Percentiles rank a stretch among this genome's conserved stretches.
phyloP scores from a whole-genome alignment of 23 tunicate genomes.

The Styela plicata region DNA sequence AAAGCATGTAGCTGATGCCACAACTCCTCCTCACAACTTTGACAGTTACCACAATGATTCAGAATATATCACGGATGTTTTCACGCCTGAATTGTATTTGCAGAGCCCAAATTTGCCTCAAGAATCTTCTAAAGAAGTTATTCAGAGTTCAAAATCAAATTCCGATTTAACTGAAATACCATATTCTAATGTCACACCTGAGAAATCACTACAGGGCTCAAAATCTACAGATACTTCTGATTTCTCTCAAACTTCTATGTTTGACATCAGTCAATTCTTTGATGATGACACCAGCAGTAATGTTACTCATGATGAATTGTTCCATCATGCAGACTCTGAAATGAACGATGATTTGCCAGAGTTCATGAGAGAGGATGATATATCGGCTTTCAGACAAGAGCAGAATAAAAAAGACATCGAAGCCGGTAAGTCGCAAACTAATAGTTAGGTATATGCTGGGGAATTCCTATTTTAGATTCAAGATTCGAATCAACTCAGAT shows the following conservation, averaged over 20 bases:
- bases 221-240: not conserved
- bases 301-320: not conserved
- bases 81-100: not conserved
- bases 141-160: not conserved
- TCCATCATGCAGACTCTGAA: not conserved
- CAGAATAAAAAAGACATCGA: not conserved
- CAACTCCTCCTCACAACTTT: not conserved
- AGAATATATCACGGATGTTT: not conserved
- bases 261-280: not conserved
- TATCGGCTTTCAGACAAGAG: not conserved
- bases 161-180: not conserved
- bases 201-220: not conserved
- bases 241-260: not conserved
- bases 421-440: not conserved
- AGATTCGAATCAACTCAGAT: too few species aligned
- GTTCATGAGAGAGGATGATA: not conserved
- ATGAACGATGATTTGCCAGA: not conserved
- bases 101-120: not conserved
- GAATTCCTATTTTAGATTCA: too few species aligned
- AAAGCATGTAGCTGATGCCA: not conserved
- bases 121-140: not conserved
- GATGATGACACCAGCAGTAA: not conserved
- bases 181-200: not conserved
- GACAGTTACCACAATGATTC: not conserved
- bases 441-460: too few species aligned